Evolutionary conservation across 1,140 invertebrate species (phyloP).

Genomic region (Carcinoscorpius rotundicauda): DNA sequence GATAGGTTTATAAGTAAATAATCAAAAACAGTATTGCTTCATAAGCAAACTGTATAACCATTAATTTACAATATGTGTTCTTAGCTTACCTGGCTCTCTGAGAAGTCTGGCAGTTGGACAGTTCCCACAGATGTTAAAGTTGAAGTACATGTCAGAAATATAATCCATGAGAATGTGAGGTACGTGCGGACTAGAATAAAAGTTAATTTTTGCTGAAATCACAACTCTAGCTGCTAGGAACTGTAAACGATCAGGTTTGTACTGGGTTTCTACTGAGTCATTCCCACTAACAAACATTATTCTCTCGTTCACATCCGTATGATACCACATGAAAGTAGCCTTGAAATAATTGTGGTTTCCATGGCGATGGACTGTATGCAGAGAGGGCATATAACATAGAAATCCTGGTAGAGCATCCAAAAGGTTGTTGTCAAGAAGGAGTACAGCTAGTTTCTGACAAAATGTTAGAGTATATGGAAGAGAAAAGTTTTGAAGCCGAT

Average conservation of each 20-base stretch:
- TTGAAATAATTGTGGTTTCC: constrained; percentile 44
- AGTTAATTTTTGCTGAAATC: constrained; percentile 35
- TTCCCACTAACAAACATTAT: constrained; percentile 28
- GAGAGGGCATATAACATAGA: constrained; percentile 33
- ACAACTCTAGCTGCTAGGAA: constrained; percentile 34
- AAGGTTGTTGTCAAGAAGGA: constrained; percentile 38
- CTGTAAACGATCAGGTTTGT: constrained; percentile 28
- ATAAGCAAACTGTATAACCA: too few species aligned
- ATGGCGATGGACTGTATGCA: constrained; percentile 40
- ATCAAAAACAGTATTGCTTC: too few species aligned
- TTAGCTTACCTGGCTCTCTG: constrained; percentile 20
- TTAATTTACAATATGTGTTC: background rate
- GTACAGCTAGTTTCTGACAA: constrained; percentile 31
- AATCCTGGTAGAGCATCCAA: constrained; percentile 41
- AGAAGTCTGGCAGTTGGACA: constrained; percentile 31
- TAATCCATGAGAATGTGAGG: constrained; percentile 33
- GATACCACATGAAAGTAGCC: constrained; percentile 43
- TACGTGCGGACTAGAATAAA: constrained; percentile 27
- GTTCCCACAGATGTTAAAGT: constrained; percentile 36
- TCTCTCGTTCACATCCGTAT: constrained; percentile 38
- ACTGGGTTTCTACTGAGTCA: constrained; percentile 8
- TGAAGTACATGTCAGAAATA: constrained; percentile 34
- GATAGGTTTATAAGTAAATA: too few species aligned
- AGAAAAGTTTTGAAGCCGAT: constrained; percentile 38
- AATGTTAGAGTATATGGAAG: constrained; percentile 39